Base-by-base conservation (phyloP, 2,888 invertebrate genomes). In the Drosophila acutilabella region DNA sequence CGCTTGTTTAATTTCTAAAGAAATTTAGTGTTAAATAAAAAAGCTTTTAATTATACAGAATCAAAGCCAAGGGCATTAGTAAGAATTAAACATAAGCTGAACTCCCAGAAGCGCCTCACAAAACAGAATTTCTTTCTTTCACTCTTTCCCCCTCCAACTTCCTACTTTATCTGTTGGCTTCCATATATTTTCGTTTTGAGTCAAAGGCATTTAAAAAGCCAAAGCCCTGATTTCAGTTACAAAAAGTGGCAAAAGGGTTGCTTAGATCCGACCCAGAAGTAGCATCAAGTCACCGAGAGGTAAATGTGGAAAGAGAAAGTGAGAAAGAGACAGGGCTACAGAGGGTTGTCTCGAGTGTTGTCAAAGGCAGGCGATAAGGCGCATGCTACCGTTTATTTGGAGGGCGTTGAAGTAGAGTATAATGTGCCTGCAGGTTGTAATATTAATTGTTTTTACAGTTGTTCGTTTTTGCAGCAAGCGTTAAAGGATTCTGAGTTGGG, bases 401-500 rank as follows among this genome's bases (percentile, higher is more conserved):
- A n/a, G 23, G 47, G 26, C 47, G 18, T 41, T 16, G 53, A 44
- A 51, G 52, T 42, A 30, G 11, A 36, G 36, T 65, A 78, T 83
- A 87, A 89, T 87, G 75, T 87, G 88, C 84, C 84, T 85, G 84
- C 81, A 87, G 84, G 88, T 89, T 76, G 84, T 87, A 78, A 87
- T 85, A 74, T 85, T 85, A 85, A 85, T 85, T 85, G 84, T 85
- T 85, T 84, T 85, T 71, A 79, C 60, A 70, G 60, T 77, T 74
- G 69, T 75, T 76, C 70, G 67, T 58, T 76, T 68, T 42, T 45
- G 41, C 8, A 67, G 56, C 47, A 45, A 54, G 33, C 50, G 76
- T 72, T 59, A 88, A 84, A 78, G 75, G 80, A 61, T 78, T 71
- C 60, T 60, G 26, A 18, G 33, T 11, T 20, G 41, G 41, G 40